Percentiles rank a stretch among this genome's conserved stretches.
Evolutionary conservation across 2,113 vertebrate species (phyloP).

Genomic region (Solenodon paradoxus): DNA sequence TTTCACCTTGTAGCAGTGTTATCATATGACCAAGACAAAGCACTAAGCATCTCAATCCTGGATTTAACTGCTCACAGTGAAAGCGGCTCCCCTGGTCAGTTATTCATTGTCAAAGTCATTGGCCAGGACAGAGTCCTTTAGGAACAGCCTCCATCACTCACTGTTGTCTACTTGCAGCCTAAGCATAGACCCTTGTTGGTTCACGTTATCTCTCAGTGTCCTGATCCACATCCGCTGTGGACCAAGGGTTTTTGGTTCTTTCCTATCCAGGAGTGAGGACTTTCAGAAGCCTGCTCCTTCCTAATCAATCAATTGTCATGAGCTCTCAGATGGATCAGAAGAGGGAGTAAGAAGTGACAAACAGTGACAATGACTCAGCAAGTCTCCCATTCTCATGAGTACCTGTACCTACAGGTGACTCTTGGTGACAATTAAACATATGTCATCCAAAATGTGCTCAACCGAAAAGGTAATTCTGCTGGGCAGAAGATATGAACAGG

Average conservation of each 20-base stretch:
- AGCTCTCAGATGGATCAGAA: not conserved
- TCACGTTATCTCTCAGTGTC: conserved; percentile 58
- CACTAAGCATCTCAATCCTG: conserved; percentile 74
- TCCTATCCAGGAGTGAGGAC: not conserved
- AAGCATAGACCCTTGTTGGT: conserved; percentile 62
- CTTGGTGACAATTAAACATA: not conserved
- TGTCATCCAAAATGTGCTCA: not conserved
- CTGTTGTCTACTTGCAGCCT: conserved; percentile 64
- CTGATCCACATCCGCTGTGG: conserved; percentile 65
- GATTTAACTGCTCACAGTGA: conserved; percentile 73
- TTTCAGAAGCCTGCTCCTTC: conserved; percentile 40
- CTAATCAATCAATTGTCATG: not conserved
- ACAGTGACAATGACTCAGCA: not conserved
- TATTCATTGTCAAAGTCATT: conserved; percentile 69
- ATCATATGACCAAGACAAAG: not conserved
- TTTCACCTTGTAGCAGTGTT: not conserved
- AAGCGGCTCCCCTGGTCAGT: conserved; percentile 69
- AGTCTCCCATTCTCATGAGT: accelerated
- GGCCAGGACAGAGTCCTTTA: conserved; percentile 67
- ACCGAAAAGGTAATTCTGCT: not conserved
- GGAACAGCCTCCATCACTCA: conserved; percentile 72
- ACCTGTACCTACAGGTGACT: not conserved
- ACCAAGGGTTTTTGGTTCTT: conserved; percentile 19
- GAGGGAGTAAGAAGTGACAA: not conserved
- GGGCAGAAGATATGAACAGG: no score